Base-by-base conservation (phyloP, 2,888 invertebrate species). In the Netelia virgata region DNA sequence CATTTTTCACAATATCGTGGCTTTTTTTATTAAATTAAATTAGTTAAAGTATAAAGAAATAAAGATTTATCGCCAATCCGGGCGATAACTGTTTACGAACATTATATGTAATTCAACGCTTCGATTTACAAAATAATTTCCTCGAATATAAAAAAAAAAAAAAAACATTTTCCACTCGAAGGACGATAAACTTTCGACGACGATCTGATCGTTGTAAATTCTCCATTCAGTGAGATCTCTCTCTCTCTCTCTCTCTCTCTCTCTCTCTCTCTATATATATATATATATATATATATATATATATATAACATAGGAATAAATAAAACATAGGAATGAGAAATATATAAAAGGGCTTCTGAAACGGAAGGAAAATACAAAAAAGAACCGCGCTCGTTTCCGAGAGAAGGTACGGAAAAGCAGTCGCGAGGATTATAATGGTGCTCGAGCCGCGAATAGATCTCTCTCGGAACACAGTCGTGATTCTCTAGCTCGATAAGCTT, bases 401-500 rank as follows among this genome's bases (percentile, higher is more conserved):
- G 59, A 70, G 78, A 78, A 41, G 11, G 28, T 11, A n/a, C 8
- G 50, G n/a, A 69, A 1, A 53, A 20, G n/a, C 23, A 53, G 36
- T 8, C 28, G 64, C 53, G 20, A 47, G 47, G 68, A 50, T 69
- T 77, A 77, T 79, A 79, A 79, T 72, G 72, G 57, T 57, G 69
- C 53, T 59, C 28, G 64, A 63, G 47, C 36, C 28, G 61, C 50
- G 70, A 63, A 63, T 75, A 23, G 75, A 76, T 82, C 63, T 64
- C 82, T 82, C 75, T 28, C 68, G 63, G 36, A 36, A 36, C 36
- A 36, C 59, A 36, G 8, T 72, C 53, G 72, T 59, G 82, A 82
- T 82, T 72, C 61, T 68, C 68, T 28, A 36, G 69, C 55, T 78
- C 69, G 82, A 83, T 83, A 57, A 57, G 18, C 57, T 47, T 47